Conservation (phyloP, 2,797 vertebrate species). For the Pterois miles region DNA sequence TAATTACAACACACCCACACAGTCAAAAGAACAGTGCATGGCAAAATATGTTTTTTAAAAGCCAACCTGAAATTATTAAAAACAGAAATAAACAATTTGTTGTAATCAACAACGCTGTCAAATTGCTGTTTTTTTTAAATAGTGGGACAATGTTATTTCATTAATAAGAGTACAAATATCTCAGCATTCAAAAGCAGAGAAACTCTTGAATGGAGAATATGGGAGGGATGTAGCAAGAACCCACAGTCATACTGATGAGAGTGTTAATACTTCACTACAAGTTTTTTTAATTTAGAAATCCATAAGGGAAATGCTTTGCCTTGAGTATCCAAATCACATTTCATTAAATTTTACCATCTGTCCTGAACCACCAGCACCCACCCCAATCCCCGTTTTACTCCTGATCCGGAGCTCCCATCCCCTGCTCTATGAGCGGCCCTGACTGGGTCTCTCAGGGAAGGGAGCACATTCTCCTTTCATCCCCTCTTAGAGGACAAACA, state of each 20-base stretch:
- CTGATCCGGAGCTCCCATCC: slow-evolving; percentile 48
- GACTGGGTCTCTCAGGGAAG: slow-evolving; percentile 79
- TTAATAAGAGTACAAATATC: slow-evolving; percentile 21
- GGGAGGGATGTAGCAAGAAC: neutral
- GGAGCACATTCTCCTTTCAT: slow-evolving; percentile 86
- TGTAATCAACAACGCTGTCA: neutral
- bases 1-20: neutral
- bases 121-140: neutral
- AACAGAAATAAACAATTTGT: neutral
- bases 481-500: slow-evolving; percentile 89
- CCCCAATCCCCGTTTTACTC: slow-evolving; percentile 36
- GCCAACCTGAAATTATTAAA: neutral
- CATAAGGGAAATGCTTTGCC: slow-evolving; percentile 57
- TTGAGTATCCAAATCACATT: slow-evolving; percentile 67
- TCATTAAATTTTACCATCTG: slow-evolving; percentile 70
- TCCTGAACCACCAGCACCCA: slow-evolving; percentile 50
- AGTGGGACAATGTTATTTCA: neutral
- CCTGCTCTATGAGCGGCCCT: slow-evolving; percentile 65
- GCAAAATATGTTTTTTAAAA: neutral
- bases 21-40: neutral
- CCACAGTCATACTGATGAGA: slow-evolving; percentile 20
- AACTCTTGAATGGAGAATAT: slow-evolving; percentile 8
- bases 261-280: slow-evolving; percentile 47
- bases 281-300: slow-evolving; percentile 56
- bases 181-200: slow-evolving; percentile 15